Evolutionary conservation across 2,888 invertebrate genomes (phyloP).

Genomic region (Prenolepis imparis): DNA sequence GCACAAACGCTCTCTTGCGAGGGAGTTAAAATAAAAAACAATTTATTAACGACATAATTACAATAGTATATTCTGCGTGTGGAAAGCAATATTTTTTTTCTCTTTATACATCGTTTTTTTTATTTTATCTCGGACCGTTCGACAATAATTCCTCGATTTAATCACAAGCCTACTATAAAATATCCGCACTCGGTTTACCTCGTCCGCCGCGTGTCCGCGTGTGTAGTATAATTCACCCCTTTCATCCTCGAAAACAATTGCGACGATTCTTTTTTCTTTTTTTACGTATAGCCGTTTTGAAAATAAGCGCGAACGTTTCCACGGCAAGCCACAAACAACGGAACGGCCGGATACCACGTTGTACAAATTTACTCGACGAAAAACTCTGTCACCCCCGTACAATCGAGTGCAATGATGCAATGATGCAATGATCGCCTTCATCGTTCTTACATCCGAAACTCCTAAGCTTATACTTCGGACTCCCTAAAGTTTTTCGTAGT

Average conservation of each 20-base stretch:
- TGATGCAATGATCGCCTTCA: neutral
- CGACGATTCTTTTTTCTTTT: slow-evolving; percentile 31
- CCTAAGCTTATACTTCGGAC: neutral
- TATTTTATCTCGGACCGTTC: slow-evolving; percentile 74
- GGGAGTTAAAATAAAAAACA: slow-evolving; percentile 83
- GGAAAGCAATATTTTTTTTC: slow-evolving; percentile 82
- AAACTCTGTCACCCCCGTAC: neutral
- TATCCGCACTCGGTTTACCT: slow-evolving; percentile 74
- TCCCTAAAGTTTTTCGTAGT: neutral
- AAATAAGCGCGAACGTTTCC: slow-evolving; percentile 39
- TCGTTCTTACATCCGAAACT: neutral
- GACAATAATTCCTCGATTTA: slow-evolving; percentile 78
- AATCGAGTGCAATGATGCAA: slow-evolving; percentile 37
- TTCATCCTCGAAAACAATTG: slow-evolving; percentile 42
- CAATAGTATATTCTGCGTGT: slow-evolving; percentile 83
- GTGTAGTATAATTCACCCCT: slow-evolving; percentile 32
- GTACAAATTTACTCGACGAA: slow-evolving; percentile 7
- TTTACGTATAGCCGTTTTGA: slow-evolving; percentile 60
- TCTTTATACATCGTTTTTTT: slow-evolving; percentile 77
- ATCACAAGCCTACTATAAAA: slow-evolving; percentile 83
- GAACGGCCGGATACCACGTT: neutral
- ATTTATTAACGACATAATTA: slow-evolving; percentile 85
- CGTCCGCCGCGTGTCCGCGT: slow-evolving; percentile 71
- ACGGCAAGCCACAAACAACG: slow-evolving; percentile 33
- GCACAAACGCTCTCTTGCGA: neutral